Evolutionary conservation across 1,140 invertebrate species (phyloP), one percentile per base, ranked within the genome.

Genomic region (Drosophila persimilis): DNA sequence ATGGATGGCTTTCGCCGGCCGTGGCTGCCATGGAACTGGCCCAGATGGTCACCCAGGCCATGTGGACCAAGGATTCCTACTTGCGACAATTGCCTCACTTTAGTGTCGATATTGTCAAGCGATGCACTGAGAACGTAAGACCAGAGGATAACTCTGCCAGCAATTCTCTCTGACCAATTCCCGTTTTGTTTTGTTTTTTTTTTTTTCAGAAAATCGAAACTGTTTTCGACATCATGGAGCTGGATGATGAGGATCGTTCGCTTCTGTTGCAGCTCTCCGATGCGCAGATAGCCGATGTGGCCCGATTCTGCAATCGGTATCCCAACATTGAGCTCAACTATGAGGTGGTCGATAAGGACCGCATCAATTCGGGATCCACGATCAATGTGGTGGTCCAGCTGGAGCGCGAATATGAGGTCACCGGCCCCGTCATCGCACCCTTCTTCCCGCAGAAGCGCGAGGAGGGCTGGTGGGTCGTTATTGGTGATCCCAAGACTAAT

Each of bases 391-490:
- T 95, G n/a, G 98, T 99, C 2, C 95, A 97, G 48, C 91, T 99
- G 56, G 98, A 99, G 92, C 94, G 99, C 66, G 99, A 99, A 91
- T 98, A 99, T 92, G 98, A 99, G 92, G 94, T 98, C n/a, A 95
- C 95, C 1, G 98, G 97, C 0, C 97, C 98, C 0, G 98, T 99
- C 5, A 97, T 99, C 63, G 99, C 99, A 15, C 99, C 99, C 0
- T 97, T 98, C 92, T 99, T 99, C 93, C 98, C 99, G 45, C 97
- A 97, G 94, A 99, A 99, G 95, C 95, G 98, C 50, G 99, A 99
- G 92, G 99, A 99, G 93, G 98, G 98, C 43, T 99, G 99, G 99
- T 99, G 99, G 98, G 96, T 99, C 5, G 98, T 99, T 15, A 98
- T 99, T 86, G 98, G 99, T 1, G 98, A 99, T 92, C 96, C 97